A percentile compares a stretch with the other conserved stretches of the same genome.
These are phyloP conservation scores for Blomia tropicalis DNA, from an alignment of 2,888 invertebrate species.

Conservation along the genomic window DNA sequence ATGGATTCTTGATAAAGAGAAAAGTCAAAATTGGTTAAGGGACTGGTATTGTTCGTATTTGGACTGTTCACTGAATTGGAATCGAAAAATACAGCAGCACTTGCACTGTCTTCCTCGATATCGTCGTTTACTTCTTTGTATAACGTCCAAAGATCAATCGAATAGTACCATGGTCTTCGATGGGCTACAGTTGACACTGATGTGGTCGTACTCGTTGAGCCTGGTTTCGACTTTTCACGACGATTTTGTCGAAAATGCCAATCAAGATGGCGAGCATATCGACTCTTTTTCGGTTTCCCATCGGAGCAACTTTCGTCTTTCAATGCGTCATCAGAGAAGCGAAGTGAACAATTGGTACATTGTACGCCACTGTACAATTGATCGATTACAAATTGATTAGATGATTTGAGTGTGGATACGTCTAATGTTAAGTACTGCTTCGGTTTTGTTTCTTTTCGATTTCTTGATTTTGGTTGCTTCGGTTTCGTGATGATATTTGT, in stretches of 20 bases:
- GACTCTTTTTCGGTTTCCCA: constrained; percentile 48
- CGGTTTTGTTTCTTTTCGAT: background rate
- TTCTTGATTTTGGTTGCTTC: background rate
- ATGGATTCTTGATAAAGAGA: background rate
- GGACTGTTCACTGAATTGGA: background rate
- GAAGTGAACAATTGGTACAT: constrained; percentile 85
- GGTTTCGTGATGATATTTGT: background rate
- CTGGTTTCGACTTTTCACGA: constrained; percentile 48
- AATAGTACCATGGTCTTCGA: constrained; percentile 22
- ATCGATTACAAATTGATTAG: constrained; percentile 53
- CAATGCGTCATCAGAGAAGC: constrained; percentile 44
- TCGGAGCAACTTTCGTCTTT: constrained; percentile 47
- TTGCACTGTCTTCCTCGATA: constrained; percentile 45
- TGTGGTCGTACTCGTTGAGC: background rate
- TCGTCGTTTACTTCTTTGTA: constrained; percentile 37
- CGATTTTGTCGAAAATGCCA: constrained; percentile 96
- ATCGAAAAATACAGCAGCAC: constrained; percentile 37
- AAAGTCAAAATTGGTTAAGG: background rate
- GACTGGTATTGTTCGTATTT: background rate
- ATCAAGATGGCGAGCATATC: constrained; percentile 81
- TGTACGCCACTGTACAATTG: constrained; percentile 74
- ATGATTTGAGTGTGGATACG: constrained; percentile 17
- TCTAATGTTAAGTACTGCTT: constrained; percentile 18
- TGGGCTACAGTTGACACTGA: background rate
- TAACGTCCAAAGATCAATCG: constrained; percentile 22